Conservation (phyloP, 2,113 vertebrate species). For the Platanista minor region DNA sequence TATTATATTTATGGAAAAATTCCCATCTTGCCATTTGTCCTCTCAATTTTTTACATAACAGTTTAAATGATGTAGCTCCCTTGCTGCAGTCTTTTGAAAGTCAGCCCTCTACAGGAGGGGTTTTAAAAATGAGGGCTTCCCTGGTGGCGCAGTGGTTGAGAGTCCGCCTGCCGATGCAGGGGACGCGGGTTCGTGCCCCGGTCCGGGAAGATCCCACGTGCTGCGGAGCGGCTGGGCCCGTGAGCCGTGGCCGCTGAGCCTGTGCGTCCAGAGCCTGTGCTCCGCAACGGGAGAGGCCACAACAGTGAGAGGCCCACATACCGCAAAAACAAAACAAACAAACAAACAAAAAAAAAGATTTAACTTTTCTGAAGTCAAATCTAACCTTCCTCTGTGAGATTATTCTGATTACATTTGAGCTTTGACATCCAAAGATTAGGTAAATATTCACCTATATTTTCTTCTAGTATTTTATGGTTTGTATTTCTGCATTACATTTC, state of each 20-base stretch:
- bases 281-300: no score
- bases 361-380: constrained; percentile 17
- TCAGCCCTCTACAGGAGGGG: background rate
- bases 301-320: no score
- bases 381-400: constrained; percentile 25
- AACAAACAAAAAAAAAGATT: background rate
- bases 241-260: no score
- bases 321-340: no score
- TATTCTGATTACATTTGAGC: constrained; percentile 2
- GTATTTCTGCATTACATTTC: background rate
- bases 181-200: no score
- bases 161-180: no score
- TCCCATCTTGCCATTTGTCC: background rate
- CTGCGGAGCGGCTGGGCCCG: no score
- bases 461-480: background rate
- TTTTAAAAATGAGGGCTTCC: background rate
- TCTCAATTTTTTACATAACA: constrained; percentile 5
- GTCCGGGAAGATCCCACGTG: no score
- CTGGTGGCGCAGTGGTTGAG: no score
- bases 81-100: background rate
- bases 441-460: constrained; percentile 21
- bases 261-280: no score
- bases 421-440: background rate
- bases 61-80: background rate
- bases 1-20: background rate